Evolutionary conservation across 2,888 invertebrate species (phyloP).

Genomic region (Dilophus febrilis): DNA sequence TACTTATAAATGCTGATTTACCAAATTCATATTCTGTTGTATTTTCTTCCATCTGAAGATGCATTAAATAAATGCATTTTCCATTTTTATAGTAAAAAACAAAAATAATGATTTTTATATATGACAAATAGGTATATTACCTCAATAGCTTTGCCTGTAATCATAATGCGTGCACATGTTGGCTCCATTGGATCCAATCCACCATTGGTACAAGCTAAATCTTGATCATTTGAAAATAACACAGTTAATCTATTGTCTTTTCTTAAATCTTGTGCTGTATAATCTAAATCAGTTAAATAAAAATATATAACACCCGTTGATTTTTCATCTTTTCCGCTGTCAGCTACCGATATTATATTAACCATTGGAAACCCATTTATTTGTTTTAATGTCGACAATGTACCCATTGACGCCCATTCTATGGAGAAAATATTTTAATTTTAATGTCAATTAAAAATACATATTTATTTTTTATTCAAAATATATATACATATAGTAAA

Average conservation of each 20-base stretch:
- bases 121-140: neutral
- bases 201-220: constrained; percentile 18
- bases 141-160: constrained; percentile 19
- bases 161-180: constrained; percentile 22
- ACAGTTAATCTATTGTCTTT: constrained; percentile 23
- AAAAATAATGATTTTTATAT: neutral
- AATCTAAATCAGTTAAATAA: constrained; percentile 26
- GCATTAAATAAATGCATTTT: neutral
- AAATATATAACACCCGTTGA: constrained; percentile 27
- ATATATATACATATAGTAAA: neutral
- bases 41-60: constrained; percentile 15
- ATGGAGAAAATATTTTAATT: neutral
- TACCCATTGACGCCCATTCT: constrained; percentile 26
- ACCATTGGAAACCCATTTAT: constrained; percentile 27
- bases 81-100: neutral
- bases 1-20: constrained; percentile 17
- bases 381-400: constrained; percentile 20
- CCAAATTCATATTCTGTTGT: constrained; percentile 15
- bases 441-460: neutral
- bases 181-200: constrained; percentile 29
- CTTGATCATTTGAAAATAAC: constrained; percentile 23
- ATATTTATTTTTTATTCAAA: neutral
- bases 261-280: constrained; percentile 23
- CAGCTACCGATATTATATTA: constrained; percentile 28
- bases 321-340: constrained; percentile 15